A percentile compares a stretch with the other conserved stretches of the same genome.
Evolutionary conservation across 2,113 vertebrate species (phyloP).

Genomic region (Rhinolophus ferrumequinum): DNA sequence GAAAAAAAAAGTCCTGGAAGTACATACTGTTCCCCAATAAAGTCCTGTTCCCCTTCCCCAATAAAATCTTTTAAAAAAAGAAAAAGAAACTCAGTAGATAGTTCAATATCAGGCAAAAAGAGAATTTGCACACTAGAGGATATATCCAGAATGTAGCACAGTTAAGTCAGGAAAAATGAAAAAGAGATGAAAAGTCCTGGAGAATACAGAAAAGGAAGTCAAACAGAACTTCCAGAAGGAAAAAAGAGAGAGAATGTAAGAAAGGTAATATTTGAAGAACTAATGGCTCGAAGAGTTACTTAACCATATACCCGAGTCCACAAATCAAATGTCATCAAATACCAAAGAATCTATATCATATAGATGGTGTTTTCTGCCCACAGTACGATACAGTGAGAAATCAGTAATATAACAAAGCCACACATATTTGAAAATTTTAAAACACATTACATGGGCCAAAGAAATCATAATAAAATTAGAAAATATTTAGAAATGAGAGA

Average conservation of each 20-base stretch:
- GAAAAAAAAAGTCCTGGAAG: no score
- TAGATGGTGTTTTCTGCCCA: neutral
- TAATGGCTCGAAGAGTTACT: neutral
- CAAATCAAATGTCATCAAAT: neutral
- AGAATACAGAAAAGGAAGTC: neutral
- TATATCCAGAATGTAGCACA: neutral
- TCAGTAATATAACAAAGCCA: neutral
- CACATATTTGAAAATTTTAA: neutral
- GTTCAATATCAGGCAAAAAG: neutral
- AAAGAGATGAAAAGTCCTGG: neutral
- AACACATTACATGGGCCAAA: neutral
- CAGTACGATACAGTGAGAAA: neutral
- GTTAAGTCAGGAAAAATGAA: neutral
- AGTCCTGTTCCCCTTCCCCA: no score
- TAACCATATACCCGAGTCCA: neutral
- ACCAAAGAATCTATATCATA: neutral
- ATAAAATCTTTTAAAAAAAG: no score
- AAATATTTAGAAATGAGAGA: neutral
- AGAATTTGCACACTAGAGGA: neutral
- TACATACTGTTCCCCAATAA: no score
- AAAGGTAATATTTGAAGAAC: constrained; percentile 14
- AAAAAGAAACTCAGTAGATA: neutral
- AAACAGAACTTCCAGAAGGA: neutral
- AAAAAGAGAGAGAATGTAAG: neutral
- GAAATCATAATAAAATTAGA: neutral